A percentile compares a stretch with the other conserved stretches of the same genome.
These are phyloP conservation scores for Trichacis sp. DNA, from an alignment of 2,888 invertebrate species.

Conservation along the genomic window DNA sequence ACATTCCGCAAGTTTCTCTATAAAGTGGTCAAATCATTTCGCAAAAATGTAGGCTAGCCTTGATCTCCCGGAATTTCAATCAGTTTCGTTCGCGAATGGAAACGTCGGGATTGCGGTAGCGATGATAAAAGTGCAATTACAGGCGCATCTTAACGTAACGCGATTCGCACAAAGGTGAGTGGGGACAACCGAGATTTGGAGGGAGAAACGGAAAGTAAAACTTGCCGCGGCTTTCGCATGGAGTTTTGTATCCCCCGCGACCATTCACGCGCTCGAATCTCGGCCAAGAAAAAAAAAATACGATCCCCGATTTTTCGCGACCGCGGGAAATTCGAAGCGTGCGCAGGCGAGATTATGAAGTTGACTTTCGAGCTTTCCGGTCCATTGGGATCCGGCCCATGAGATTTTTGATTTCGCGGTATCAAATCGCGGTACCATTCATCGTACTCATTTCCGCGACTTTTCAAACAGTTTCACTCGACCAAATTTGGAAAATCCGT, in stretches of 20 bases:
- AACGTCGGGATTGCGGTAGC: not conserved
- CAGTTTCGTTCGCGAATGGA: too few species aligned
- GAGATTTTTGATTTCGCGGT: too few species aligned
- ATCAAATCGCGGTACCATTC: too few species aligned
- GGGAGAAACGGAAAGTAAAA: conserved; percentile 51
- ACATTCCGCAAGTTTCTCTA: too few species aligned
- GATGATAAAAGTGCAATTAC: conserved; percentile 24
- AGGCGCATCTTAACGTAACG: conserved; percentile 16
- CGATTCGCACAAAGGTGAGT: conserved; percentile 21
- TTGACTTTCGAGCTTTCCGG: too few species aligned
- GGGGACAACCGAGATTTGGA: conserved; percentile 27
- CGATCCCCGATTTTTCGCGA: not conserved
- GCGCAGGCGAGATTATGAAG: not conserved
- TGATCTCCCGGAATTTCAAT: too few species aligned
- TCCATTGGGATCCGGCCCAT: too few species aligned
- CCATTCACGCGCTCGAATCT: conserved; percentile 22
- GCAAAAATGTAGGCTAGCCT: too few species aligned
- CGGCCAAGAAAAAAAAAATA: not conserved
- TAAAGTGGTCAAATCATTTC: too few species aligned
- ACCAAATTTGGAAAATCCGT: too few species aligned
- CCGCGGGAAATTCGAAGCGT: conserved; percentile 18
- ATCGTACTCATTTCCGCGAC: too few species aligned
- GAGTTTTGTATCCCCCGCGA: conserved; percentile 24
- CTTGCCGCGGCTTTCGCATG: conserved; percentile 48
- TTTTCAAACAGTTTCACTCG: too few species aligned